A percentile compares a stretch with the other conserved stretches of the same genome.
phyloP scores from a whole-genome alignment of 1,140 invertebrate species.

The Palaemon carinicauda region DNA sequence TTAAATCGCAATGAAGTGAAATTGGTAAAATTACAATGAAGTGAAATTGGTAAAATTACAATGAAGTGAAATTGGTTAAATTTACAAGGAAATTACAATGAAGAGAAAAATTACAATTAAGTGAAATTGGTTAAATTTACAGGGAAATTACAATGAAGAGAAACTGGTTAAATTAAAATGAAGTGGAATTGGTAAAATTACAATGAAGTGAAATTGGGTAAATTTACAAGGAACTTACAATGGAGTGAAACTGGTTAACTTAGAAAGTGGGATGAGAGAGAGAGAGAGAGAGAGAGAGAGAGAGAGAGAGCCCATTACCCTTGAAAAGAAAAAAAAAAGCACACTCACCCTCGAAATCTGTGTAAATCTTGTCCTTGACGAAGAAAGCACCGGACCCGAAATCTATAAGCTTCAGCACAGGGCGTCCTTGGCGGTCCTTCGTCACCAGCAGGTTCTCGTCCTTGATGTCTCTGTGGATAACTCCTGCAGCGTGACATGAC shows the following conservation, averaged over 20 bases:
- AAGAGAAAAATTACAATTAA: too few species aligned
- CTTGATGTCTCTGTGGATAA: conserved; percentile 76
- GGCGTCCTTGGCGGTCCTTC: conserved; percentile 63
- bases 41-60: too few species aligned
- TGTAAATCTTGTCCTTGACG: conserved; percentile 71
- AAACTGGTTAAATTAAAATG: not conserved
- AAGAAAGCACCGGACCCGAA: conserved; percentile 75
- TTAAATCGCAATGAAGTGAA: too few species aligned
- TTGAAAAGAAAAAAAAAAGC: not conserved
- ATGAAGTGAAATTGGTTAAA: too few species aligned
- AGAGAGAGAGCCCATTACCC: not conserved
- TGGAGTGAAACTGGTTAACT: not conserved
- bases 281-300: not conserved
- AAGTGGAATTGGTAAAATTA: too few species aligned
- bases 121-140: not conserved
- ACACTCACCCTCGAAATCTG: conserved; percentile 76
- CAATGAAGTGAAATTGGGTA: not conserved
- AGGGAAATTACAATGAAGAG: not conserved
- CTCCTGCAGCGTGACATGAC: conserved; percentile 68
- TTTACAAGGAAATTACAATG: too few species aligned
- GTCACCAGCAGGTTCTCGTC: conserved; percentile 73
- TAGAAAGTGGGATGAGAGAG: not conserved
- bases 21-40: too few species aligned
- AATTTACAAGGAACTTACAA: not conserved
- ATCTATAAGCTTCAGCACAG: conserved; percentile 71